Evolutionary conservation across 1,140 invertebrate genomes (phyloP), one percentile per base, ranked within the genome.

Genomic region (Scylla paramamosain): DNA sequence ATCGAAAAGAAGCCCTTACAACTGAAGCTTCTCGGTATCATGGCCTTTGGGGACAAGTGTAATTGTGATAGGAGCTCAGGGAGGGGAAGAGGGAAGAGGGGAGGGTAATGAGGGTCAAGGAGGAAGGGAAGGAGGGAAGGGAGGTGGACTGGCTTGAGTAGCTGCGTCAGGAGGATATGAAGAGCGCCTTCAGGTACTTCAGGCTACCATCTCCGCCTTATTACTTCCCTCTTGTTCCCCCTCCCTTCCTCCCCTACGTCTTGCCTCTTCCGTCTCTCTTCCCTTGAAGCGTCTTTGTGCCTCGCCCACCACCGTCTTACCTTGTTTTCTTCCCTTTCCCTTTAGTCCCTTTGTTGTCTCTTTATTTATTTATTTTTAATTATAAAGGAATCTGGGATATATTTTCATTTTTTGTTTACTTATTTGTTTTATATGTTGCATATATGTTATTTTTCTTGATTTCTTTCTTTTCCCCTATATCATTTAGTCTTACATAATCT

Each of bases 171-270:
- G 52, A 91, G 90, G 90, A 91, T 91, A 91, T 91, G 90, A 91
- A 67, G 28, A 29, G 28, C 29, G n/a, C 16, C 16, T 31, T n/a
- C n/a, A 91, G 90, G 90, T 91, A 77, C 90, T 91, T 32, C 52
- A 91, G 29, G 29, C 28, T 32, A 46, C 90, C 46, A 32, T 16
- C 29, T 31, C 29, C n/a, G 14, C 46, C n/a, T 77, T 91, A 91
- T 91, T 91, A 77, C 90, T 77, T 91, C 90, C 90, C 90, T 91
- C 90, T 91, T 77, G 31, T 39, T 46, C 84, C 39, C 90, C 90
- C 90, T 91, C 90, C 77, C 31, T 32, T 39, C 84, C 84, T 87
- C 31, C 84, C 84, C 31, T 12, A 3, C 31, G 31, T 46, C 84
- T 87, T 84, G 3, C 39, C 39, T 28, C 28, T 32, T 84, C 83